These are phyloP conservation scores for Mionectes olivaceus DNA, from an alignment of 2,797 vertebrate species.

Conservation along the genomic window DNA sequence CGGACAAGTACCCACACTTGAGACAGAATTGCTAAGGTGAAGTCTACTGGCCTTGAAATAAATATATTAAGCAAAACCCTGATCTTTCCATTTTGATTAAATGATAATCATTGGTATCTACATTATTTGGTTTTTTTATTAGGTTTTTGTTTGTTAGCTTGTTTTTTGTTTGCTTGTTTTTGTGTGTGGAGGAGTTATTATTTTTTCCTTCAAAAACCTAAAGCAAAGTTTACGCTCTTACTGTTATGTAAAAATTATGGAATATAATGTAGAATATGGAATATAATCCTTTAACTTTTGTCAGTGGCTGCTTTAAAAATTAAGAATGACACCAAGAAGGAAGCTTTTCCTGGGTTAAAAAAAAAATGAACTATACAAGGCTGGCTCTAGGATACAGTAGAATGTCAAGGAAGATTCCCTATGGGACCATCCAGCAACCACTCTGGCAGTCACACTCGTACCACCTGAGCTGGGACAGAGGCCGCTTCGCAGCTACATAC, in stretches of 20 bases:
- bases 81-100: neutral
- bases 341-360: neutral
- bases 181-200: too few relatives aligned
- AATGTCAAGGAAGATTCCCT: neutral
- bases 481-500: neutral
- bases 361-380: neutral
- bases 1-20: neutral
- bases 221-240: neutral
- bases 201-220: neutral
- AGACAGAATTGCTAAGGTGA: neutral
- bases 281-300: neutral
- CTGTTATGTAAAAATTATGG: neutral
- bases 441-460: neutral
- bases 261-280: neutral
- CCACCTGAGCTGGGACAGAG: rapidly evolving
- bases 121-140: rapidly evolving
- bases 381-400: neutral
- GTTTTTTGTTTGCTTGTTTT: neutral
- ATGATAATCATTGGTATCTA: neutral
- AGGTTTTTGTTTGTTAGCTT: neutral
- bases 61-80: neutral
- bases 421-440: neutral
- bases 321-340: rapidly evolving
- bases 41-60: neutral
- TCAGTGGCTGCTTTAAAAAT: neutral